phyloP scores from a whole-genome alignment of 2,113 vertebrate species.

The Dascyllus trimaculatus region DNA sequence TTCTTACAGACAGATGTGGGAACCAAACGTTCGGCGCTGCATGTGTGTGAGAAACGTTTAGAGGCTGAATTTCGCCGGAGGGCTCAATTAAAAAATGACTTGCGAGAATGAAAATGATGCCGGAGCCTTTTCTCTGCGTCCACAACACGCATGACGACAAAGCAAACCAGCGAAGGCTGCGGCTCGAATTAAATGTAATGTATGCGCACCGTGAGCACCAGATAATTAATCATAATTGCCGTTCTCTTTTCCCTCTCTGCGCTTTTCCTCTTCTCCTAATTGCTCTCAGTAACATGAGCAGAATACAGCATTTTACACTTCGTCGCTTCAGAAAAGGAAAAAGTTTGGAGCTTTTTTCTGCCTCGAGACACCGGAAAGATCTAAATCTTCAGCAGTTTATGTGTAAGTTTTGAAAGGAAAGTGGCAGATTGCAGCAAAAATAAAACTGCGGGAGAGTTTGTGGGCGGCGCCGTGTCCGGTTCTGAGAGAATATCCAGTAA shows the following conservation, averaged over 20 bases:
- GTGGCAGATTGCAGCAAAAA: background rate
- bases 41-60: no score
- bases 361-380: background rate
- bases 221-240: slow-evolving; percentile 35
- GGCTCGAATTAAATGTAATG: background rate
- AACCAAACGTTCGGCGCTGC: no score
- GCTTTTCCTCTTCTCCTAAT: slow-evolving; percentile 34
- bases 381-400: background rate
- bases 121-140: background rate
- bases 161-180: background rate
- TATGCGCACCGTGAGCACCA: background rate
- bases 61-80: no score
- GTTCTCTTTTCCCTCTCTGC: background rate
- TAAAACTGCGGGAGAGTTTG: background rate
- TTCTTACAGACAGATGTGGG: no score
- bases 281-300: slow-evolving; percentile 14
- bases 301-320: slow-evolving; percentile 7
- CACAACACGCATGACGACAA: background rate
- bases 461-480: background rate
- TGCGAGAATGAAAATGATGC: background rate
- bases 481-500: slow-evolving; percentile 25
- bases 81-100: no score
- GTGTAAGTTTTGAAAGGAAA: background rate
- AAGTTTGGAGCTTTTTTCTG: background rate
- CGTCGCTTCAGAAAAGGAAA: background rate